A percentile compares a stretch with the other conserved stretches of the same genome.
These are phyloP conservation scores for Panopea generosa DNA, from an alignment of 2,888 invertebrate genomes.

Conservation along the genomic window DNA sequence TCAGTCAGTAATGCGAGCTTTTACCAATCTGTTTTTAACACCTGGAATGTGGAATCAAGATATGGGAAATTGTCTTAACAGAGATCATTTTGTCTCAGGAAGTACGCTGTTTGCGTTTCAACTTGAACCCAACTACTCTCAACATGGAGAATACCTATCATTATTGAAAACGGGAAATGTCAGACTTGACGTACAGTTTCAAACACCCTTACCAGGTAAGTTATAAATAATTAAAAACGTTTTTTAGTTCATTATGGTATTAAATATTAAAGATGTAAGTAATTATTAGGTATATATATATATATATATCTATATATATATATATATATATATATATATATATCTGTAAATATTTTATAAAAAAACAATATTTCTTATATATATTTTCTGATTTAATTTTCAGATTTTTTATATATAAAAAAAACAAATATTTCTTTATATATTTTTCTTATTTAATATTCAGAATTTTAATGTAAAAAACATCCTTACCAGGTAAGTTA, in stretches of 20 bases:
- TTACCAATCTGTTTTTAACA: slow-evolving; percentile 18
- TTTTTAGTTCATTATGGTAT: background rate
- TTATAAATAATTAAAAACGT: background rate
- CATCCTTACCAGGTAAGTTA: slow-evolving; percentile 6
- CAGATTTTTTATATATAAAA: no score
- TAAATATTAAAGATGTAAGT: no score
- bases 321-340: no score
- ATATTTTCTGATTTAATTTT: background rate
- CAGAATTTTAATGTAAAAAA: no score
- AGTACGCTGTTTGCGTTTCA: slow-evolving; percentile 33
- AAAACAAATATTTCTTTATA: no score
- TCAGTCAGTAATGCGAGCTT: slow-evolving; percentile 11
- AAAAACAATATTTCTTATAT: background rate
- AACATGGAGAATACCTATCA: slow-evolving; percentile 31
- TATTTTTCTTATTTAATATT: no score
- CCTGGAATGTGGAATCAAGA: slow-evolving; percentile 20
- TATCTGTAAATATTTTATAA: background rate
- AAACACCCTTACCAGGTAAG: slow-evolving; percentile 8
- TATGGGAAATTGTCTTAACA: slow-evolving; percentile 14
- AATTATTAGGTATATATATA: no score
- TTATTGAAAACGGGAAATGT: slow-evolving; percentile 34
- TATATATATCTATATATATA: no score
- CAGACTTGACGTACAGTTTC: slow-evolving; percentile 23
- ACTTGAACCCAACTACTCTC: slow-evolving; percentile 28
- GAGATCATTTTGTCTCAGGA: slow-evolving; percentile 7